Evolutionary conservation across 2,888 invertebrate genomes (phyloP).

Genomic region (Hemaris fuciformis): DNA sequence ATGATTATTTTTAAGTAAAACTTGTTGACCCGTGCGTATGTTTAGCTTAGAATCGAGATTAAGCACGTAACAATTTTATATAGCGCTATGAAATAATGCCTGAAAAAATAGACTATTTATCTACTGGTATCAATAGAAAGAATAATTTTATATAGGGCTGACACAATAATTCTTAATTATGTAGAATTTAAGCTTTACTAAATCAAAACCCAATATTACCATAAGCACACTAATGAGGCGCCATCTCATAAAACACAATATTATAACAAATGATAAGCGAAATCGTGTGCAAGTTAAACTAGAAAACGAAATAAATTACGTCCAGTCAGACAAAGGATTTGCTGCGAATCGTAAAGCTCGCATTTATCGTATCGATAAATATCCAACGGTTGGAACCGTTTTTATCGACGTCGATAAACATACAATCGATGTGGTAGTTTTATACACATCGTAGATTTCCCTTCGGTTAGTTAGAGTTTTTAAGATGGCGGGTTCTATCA

Average conservation of each 20-base stretch:
- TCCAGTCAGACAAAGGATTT: conserved; percentile 12
- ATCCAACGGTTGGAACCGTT: not conserved
- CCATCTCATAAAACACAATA: not conserved
- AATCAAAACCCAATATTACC: too few species aligned
- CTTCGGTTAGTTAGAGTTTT: not conserved
- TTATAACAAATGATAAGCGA: not conserved
- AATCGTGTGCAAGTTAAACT: not conserved
- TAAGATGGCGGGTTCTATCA: not conserved
- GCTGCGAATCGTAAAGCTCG: conserved; percentile 1
- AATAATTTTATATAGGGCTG: too few species aligned
- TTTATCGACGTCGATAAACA: conserved; percentile 12
- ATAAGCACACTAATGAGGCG: too few species aligned
- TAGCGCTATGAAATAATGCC: too few species aligned
- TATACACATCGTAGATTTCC: not conserved
- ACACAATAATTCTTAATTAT: too few species aligned
- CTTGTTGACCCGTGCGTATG: too few species aligned
- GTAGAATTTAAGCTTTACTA: too few species aligned
- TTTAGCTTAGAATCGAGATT: too few species aligned
- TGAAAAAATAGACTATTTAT: too few species aligned
- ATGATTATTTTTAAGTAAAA: not conserved
- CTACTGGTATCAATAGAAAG: too few species aligned
- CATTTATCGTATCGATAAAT: conserved; percentile 13
- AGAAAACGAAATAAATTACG: not conserved
- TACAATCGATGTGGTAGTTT: not conserved
- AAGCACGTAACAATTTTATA: too few species aligned